Evolutionary conservation across 1,140 invertebrate species (phyloP).

Genomic region (Copidosoma floridanum): DNA sequence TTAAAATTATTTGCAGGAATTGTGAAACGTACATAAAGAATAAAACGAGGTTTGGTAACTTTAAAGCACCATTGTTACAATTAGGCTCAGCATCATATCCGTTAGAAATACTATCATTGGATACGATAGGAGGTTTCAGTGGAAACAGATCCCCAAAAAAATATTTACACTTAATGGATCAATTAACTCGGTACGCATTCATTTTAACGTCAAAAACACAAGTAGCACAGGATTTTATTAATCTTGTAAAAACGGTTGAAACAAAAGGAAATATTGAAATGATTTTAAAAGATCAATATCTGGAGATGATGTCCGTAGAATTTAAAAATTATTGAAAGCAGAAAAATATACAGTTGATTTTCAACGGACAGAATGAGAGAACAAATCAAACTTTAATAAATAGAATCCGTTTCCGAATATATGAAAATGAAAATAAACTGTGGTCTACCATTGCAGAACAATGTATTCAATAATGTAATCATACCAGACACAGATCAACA

Average conservation of each 20-base stretch:
- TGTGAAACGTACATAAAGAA: slow-evolving; percentile 27
- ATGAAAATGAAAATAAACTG: slow-evolving; percentile 23
- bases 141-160: too few species aligned
- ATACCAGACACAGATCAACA: slow-evolving; percentile 29
- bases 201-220: slow-evolving; percentile 26
- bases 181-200: slow-evolving; percentile 25
- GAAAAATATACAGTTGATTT: slow-evolving; percentile 2
- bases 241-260: background rate
- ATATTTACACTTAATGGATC: slow-evolving; percentile 23
- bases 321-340: background rate
- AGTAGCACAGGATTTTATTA: too few species aligned
- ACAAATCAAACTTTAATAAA: slow-evolving; percentile 29
- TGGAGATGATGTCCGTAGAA: slow-evolving; percentile 8
- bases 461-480: slow-evolving; percentile 31
- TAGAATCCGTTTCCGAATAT: slow-evolving; percentile 27
- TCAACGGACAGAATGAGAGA: slow-evolving; percentile 22
- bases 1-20: slow-evolving; percentile 19
- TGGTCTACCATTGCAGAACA: slow-evolving; percentile 28
- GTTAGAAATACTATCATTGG: too few species aligned
- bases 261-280: background rate
- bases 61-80: slow-evolving; percentile 17
- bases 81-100: slow-evolving; percentile 18
- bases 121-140: too few species aligned
- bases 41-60: slow-evolving; percentile 20
- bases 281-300: background rate